Percentiles rank a stretch among this genome's conserved stretches.
Conservation (phyloP, 2,888 invertebrate species). For the Steinernema carpocapsae region DNA sequence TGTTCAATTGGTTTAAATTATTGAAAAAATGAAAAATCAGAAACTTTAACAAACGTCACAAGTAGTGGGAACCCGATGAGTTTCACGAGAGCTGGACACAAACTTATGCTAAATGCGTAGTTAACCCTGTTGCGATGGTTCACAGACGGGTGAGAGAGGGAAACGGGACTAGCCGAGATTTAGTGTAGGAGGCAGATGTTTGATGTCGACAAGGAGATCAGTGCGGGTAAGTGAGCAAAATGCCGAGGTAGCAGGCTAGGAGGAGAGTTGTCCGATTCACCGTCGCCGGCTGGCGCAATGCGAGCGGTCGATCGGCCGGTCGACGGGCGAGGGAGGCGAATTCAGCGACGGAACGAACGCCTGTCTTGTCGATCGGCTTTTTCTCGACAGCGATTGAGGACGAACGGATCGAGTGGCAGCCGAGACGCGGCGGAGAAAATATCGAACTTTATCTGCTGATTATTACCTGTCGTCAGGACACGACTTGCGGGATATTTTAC, state of each 20-base stretch:
- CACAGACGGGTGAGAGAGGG: too few relatives aligned
- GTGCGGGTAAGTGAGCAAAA: conserved; percentile 20
- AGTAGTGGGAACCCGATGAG: too few relatives aligned
- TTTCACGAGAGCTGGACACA: too few relatives aligned
- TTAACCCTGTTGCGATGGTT: too few relatives aligned
- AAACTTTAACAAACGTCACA: too few relatives aligned
- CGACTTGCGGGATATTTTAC: too few relatives aligned
- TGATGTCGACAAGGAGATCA: conserved; percentile 32
- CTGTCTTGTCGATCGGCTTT: conserved; percentile 16
- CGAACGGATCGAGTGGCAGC: conserved; percentile 3
- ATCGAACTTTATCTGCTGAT: not conserved
- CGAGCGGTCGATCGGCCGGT: conserved; percentile 23
- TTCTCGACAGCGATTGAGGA: conserved; percentile 10
- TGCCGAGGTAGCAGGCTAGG: conserved; percentile 16
- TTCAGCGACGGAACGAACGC: conserved; percentile 19
- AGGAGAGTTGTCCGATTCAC: conserved; percentile 33
- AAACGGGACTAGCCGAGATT: not conserved
- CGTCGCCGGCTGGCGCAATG: conserved; percentile 33
- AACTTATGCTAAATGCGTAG: too few relatives aligned
- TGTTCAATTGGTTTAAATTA: too few relatives aligned
- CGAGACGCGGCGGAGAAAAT: not conserved
- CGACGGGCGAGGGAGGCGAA: not conserved
- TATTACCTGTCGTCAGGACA: too few relatives aligned
- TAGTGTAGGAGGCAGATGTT: conserved; percentile 34
- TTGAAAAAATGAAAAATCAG: too few relatives aligned